Evolutionary conservation across 1,140 invertebrate genomes (phyloP), one percentile per base, ranked within the genome.

Genomic region (Drosophila asahinai): DNA sequence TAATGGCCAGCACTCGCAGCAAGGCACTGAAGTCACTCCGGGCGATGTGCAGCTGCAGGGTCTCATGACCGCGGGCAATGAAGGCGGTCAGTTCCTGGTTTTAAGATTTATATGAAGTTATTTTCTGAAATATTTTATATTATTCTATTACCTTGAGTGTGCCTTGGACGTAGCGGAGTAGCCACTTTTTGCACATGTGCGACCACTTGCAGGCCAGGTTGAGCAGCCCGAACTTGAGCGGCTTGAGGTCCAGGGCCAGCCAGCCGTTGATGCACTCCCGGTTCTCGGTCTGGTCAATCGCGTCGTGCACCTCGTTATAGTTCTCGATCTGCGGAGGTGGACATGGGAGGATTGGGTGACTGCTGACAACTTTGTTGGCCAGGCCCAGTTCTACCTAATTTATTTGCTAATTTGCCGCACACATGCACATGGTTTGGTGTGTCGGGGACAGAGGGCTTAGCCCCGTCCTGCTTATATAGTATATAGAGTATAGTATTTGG

Each of bases 121-220:
- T n/a, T 51, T 25, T 8, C 25, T 2, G 5, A 14, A 14, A 19
- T 36, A 19, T 14, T 4, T 3, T 19, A 5, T 33, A 9, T 9
- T 2, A 22, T 7, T 30, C 2, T 6, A 8, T 75, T 61, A 92
- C 91, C 74, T 94, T 92, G 36, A 93, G 74, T 12, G 91, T 92
- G 27, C 78, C 94, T 45, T 95, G 95, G 0, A 97, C 96, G 72
- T 95, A 94, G 62, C 96, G 94, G 57, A 96, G 93, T 0, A 97
- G 93, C 93, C 97, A 94, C 48, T 95, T 94, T 86, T 97, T 97
- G 81, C 96, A 95, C 80, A 96, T 93, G 70, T 95, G 94, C 47
- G 95, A 94, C 96, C 97, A 97, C 71, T 95, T 95, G 83, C 95
- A 95, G 64, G 96, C 94, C 68, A 94, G 94, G 78, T 96, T 95